These are phyloP conservation scores for Nasonia longicornis DNA, from an alignment of 1,140 invertebrate genomes.

Conservation along the genomic window DNA sequence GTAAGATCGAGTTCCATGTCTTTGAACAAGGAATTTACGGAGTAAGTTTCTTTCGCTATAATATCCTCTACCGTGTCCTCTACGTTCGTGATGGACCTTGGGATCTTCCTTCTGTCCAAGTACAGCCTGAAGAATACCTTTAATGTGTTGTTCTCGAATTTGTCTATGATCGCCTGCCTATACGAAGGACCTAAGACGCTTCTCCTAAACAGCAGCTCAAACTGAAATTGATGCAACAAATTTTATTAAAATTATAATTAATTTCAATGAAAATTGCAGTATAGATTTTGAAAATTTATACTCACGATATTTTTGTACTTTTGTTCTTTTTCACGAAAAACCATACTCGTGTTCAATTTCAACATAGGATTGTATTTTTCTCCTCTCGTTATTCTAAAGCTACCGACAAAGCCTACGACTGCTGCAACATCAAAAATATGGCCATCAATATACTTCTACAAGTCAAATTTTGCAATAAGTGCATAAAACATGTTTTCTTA, in stretches of 20 bases:
- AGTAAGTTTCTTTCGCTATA: constrained; percentile 76
- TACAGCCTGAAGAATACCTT: constrained; percentile 81
- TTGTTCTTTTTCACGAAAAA: constrained; percentile 72
- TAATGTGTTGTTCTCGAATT: constrained; percentile 78
- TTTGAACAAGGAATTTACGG: constrained; percentile 75
- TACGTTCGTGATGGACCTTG: constrained; percentile 74
- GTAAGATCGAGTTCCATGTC: constrained; percentile 77
- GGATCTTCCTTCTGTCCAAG: constrained; percentile 81
- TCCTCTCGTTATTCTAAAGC: constrained; percentile 75
- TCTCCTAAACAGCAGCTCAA: constrained; percentile 62
- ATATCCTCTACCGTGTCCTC: constrained; percentile 78
- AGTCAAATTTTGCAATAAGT: not conserved
- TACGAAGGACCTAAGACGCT: constrained; percentile 75
- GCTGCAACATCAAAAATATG: constrained; percentile 69
- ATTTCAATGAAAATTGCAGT: not conserved
- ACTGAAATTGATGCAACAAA: constrained; percentile 55
- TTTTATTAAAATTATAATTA: not conserved
- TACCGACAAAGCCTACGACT: constrained; percentile 77
- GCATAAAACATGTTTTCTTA: constrained; percentile 52
- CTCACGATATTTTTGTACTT: constrained; percentile 75
- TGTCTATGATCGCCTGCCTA: constrained; percentile 74
- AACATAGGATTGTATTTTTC: constrained; percentile 76
- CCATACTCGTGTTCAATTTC: constrained; percentile 68
- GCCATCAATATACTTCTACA: not conserved
- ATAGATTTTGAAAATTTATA: constrained; percentile 34